Base-by-base conservation (phyloP, 2,113 vertebrate genomes). In the Promerops cafer region DNA sequence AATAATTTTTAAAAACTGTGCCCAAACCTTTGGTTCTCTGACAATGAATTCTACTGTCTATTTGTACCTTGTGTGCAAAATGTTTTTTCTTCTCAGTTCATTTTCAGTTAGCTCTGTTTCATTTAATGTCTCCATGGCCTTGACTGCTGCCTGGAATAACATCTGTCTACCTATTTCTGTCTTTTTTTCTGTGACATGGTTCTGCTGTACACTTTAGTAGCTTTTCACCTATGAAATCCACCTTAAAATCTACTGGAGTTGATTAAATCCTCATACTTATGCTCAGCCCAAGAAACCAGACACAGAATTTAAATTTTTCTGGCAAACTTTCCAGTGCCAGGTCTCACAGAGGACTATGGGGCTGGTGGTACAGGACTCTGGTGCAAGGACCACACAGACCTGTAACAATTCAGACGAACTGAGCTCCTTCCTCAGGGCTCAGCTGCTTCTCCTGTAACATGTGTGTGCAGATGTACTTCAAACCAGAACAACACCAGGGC, bases 291-390 rank as follows among this genome's bases (percentile, higher is more conserved):
- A 42, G 19, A 12, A 28, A 82, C 9, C 1, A 42, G 37, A 44
- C 9, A 9, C 1, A 5, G 4, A 1, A 1, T 60, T 91, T 59
- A 37, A 13, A 31, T 68, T 56, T 78, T 81, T 33, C 31, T 77
- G 27, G 17, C 50, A 30, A 70, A 26, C 4, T 53, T 71, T 24
- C 16, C 5, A 8, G 5, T 10, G 6, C 0, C 1, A 53, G 50
- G 5, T 9, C 20, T 45, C n/a, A 24, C 14, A 27, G 40, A 70
- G 16, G 20, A 4, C 10, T 11, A 0, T 1, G 7, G 30, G 23
- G 10, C 8, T 44, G 28, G 7, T 35, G 52, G 30, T 6, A 2
- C 4, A 18, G 31, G 35, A 6, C 8, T 22, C 1, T 42, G n/a
- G 47, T 30, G 30, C 20, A 35, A 37, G 27, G 61, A 21, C 6